Evolutionary conservation across 2,888 invertebrate species (phyloP).

Genomic region (Leistus spinibarbis): DNA sequence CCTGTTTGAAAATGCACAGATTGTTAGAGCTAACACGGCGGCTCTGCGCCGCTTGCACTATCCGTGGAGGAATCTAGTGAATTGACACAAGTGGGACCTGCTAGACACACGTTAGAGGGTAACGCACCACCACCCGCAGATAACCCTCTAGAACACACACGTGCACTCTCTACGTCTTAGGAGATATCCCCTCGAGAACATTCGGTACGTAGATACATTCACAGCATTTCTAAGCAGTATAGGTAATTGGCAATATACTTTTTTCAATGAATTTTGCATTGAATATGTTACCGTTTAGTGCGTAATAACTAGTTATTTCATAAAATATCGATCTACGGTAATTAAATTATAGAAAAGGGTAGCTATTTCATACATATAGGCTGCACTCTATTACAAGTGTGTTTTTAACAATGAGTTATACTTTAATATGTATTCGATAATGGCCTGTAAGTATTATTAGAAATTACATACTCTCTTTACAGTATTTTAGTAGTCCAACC

Average conservation of each 20-base stretch:
- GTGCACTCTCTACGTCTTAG: neutral
- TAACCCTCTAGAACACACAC: neutral
- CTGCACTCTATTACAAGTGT: no score
- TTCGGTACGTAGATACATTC: neutral
- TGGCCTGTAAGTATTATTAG: no score
- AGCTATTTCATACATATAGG: no score
- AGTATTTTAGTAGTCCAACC: no score
- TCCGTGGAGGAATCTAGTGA: neutral
- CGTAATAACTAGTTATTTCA: no score
- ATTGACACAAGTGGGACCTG: conserved; percentile 1
- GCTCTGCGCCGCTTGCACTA: neutral
- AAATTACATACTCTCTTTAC: no score
- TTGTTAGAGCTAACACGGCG: conserved; percentile 1
- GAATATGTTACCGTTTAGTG: neutral
- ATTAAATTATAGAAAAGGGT: no score
- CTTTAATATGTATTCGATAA: no score
- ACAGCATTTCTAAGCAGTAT: neutral
- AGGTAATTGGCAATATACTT: neutral
- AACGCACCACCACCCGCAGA: neutral
- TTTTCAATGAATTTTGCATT: neutral
- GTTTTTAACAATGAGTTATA: no score
- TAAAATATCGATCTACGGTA: no score
- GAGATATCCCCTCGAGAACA: neutral
- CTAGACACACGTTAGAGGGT: neutral
- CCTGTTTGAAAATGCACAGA: conserved; percentile 9